Base-by-base conservation (phyloP, 1,140 invertebrate genomes). In the Zophobas atratus region DNA sequence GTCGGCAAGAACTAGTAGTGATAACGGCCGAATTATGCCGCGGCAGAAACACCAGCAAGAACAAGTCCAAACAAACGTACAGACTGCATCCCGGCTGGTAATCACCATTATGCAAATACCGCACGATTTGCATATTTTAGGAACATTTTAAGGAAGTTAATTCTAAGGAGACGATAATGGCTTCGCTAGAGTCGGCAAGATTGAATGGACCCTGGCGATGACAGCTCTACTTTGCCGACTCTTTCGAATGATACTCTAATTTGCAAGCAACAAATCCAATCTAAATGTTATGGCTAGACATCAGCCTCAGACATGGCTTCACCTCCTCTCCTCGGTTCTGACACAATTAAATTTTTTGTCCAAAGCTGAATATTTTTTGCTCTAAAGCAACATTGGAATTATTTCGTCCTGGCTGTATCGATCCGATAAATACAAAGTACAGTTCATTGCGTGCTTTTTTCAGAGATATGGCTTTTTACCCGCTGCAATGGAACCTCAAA, bases 71-170 rank as follows among this genome's bases (percentile, higher is more conserved):
- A 80, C 79, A 80, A 72, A 78, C 75, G 75, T 80, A 76, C 70
- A 70, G 74, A 80, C 77, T 80, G 79, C 77, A 80, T 80, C 53
- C 38, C 74, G 35, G 57, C n/a, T 74, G 73, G 76, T 77, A 77
- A 81, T 82, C 79, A 81, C 77, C 81, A 82, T 83, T 83, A 83
- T 83, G 82, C 79, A 82, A 82, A 83, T 81, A 75, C 55, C 60
- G 75, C 38, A 55, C 71, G 75, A 83, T 83, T 83, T 82, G 82
- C 82, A 83, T 83, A 83, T 81, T 83, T 83, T 71, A 80, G 79
- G 77, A 81, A 73, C 81, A 76, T 79, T 82, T 82, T 80, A 80
- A 83, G 70, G 79, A 82, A 79, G 76, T 78, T 82, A 80, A 80
- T 80, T 82, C 74, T 77, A 79, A 75, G 71, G 53, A 77, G 76